These are phyloP conservation scores for Machaerirhynchus nigripectus DNA, from an alignment of 2,113 vertebrate genomes.

Conservation along the genomic window DNA sequence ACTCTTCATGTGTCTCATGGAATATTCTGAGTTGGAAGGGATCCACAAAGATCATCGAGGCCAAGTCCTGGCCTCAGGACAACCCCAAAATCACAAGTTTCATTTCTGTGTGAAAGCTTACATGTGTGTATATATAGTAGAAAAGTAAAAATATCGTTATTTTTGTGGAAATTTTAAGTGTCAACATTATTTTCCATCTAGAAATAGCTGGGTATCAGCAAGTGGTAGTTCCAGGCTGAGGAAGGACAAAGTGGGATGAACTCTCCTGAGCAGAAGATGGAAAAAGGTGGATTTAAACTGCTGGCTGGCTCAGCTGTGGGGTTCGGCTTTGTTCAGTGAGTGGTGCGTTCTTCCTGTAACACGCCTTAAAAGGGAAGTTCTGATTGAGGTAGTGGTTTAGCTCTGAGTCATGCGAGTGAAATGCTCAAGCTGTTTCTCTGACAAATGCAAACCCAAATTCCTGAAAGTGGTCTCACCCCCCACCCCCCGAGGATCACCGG, in stretches of 20 bases:
- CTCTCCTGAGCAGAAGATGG: neutral
- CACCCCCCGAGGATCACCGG: too few relatives aligned
- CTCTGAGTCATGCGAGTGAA: constrained; percentile 68
- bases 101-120: neutral
- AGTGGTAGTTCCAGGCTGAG: neutral
- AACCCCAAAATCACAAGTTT: neutral
- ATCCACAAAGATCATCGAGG: neutral
- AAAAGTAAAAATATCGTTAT: neutral
- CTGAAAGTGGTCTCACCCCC: neutral
- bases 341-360: constrained; percentile 38
- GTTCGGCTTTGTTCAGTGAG: neutral
- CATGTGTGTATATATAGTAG: neutral
- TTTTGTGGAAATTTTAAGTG: neutral
- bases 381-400: constrained; percentile 36
- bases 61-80: neutral
- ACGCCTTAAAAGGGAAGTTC: constrained; percentile 65
- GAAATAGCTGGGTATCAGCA: neutral
- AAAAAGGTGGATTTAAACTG: neutral
- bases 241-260: neutral
- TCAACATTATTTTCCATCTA: neutral
- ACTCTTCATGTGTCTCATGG: neutral
- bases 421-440: constrained; percentile 20
- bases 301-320: neutral
- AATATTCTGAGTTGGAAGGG: neutral
- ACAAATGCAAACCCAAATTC: neutral